A percentile compares a stretch with the other conserved stretches of the same genome.
phyloP scores from a whole-genome alignment of 92 coral and sea anemone species.

The Umimayanthus chanpuru region DNA sequence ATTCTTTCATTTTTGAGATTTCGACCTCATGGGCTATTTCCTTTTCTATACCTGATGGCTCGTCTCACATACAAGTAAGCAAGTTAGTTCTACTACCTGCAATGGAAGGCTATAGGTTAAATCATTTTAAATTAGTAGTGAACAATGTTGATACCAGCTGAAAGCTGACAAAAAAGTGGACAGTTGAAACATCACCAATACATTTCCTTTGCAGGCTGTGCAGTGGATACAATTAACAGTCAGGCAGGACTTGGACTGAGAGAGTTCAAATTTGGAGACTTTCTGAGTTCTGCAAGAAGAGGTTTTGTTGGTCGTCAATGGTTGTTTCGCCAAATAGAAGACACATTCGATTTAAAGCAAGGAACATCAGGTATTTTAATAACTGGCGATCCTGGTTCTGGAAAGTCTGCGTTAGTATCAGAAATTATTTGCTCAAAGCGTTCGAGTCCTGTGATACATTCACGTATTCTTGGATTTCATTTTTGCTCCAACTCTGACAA shows the following conservation, averaged over 20 bases:
- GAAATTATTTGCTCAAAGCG: conserved; percentile 78
- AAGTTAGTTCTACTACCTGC: too few relatives aligned
- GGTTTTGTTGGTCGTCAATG: conserved; percentile 67
- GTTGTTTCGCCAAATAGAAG: conserved; percentile 64
- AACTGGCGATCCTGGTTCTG: conserved; percentile 71
- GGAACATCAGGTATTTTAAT: conserved; percentile 55
- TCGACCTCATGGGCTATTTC: too few relatives aligned
- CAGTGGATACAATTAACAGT: not conserved
- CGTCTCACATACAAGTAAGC: too few relatives aligned
- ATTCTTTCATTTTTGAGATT: too few relatives aligned
- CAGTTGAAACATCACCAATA: not conserved
- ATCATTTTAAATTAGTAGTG: not conserved
- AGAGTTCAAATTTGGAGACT: conserved; percentile 56
- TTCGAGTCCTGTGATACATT: conserved; percentile 76
- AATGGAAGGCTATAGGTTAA: too few relatives aligned
- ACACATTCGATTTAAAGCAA: not conserved
- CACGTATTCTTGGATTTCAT: conserved; percentile 81
- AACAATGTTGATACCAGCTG: not conserved
- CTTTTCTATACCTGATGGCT: too few relatives aligned
- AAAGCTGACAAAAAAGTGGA: not conserved
- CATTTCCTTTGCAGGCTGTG: conserved; percentile 11
- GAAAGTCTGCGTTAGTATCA: conserved; percentile 80
- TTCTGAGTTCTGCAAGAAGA: conserved; percentile 37
- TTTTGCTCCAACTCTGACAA: conserved; percentile 74
- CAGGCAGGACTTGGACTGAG: conserved; percentile 34